phyloP scores from a whole-genome alignment of 2,797 vertebrate species.

The Mus minutoides region DNA sequence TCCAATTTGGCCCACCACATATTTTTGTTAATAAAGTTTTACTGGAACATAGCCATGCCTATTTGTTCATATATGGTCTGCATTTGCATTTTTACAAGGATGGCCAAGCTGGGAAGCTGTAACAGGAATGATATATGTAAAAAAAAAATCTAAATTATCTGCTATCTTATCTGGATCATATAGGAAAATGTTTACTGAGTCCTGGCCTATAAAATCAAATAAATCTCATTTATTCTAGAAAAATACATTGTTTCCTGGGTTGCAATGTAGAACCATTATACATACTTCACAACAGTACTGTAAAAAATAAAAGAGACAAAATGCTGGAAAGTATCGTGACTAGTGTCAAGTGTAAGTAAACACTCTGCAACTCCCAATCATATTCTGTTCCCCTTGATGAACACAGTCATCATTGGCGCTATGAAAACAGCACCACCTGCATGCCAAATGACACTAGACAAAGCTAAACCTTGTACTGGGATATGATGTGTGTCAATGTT shows the following conservation, averaged over 20 bases:
- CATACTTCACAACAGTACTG: neutral
- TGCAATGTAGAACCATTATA: neutral
- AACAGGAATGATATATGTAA: neutral
- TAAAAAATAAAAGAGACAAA: neutral
- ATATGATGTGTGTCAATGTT: neutral
- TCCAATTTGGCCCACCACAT: neutral
- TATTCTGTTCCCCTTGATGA: neutral
- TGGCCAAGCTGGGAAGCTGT: neutral
- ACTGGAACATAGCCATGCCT: neutral
- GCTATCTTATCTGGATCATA: neutral
- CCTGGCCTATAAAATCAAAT: neutral
- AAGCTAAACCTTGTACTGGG: neutral
- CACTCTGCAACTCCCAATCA: neutral
- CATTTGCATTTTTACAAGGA: neutral
- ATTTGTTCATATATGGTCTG: neutral
- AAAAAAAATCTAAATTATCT: neutral
- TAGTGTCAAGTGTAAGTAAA: neutral
- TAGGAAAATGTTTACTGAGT: neutral
- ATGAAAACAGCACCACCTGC: neutral
- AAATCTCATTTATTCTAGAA: neutral
- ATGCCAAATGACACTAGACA: neutral
- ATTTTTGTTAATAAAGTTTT: slow-evolving; percentile 62
- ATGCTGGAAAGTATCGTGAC: neutral
- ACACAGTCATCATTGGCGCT: neutral
- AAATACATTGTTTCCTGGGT: neutral